phyloP scores from a whole-genome alignment of 2,888 invertebrate genomes.

The Mylabris sibirica region DNA sequence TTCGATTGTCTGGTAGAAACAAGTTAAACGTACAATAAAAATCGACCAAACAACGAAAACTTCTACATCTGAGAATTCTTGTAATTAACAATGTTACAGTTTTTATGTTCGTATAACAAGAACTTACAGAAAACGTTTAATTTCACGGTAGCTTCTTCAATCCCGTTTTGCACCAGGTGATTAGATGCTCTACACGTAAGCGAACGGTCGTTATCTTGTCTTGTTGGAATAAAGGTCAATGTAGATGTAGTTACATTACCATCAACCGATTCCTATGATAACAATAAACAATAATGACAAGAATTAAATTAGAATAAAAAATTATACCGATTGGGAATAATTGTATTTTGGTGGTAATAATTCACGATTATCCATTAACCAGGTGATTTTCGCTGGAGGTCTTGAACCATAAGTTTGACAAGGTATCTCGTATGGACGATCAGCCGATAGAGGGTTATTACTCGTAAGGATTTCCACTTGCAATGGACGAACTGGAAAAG shows the following conservation, averaged over 20 bases:
- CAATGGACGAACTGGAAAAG: slow-evolving; percentile 78
- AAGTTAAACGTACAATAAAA: slow-evolving; percentile 19
- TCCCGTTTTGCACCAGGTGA: slow-evolving; percentile 73
- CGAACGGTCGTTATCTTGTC: slow-evolving; percentile 79
- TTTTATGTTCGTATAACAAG: slow-evolving; percentile 41
- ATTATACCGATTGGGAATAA: slow-evolving; percentile 65
- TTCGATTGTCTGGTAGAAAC: background rate
- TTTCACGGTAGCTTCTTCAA: slow-evolving; percentile 80
- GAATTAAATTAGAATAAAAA: slow-evolving; percentile 30
- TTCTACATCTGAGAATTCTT: slow-evolving; percentile 31
- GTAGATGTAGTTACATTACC: slow-evolving; percentile 83
- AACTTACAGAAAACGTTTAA: slow-evolving; percentile 89
- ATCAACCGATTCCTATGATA: slow-evolving; percentile 75
- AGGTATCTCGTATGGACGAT: slow-evolving; percentile 80
- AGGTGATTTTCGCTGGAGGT: slow-evolving; percentile 84
- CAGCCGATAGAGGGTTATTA: slow-evolving; percentile 85
- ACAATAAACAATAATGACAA: background rate
- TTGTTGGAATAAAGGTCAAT: slow-evolving; percentile 76
- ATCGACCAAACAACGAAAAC: slow-evolving; percentile 37
- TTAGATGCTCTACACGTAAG: slow-evolving; percentile 86
- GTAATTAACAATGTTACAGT: slow-evolving; percentile 43
- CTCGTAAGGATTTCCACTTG: slow-evolving; percentile 79
- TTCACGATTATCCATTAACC: slow-evolving; percentile 82
- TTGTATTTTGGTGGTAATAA: slow-evolving; percentile 62
- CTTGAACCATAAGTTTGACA: slow-evolving; percentile 86